Conservation (phyloP, 2,888 invertebrate genomes). For the Flexamia atlantica region DNA sequence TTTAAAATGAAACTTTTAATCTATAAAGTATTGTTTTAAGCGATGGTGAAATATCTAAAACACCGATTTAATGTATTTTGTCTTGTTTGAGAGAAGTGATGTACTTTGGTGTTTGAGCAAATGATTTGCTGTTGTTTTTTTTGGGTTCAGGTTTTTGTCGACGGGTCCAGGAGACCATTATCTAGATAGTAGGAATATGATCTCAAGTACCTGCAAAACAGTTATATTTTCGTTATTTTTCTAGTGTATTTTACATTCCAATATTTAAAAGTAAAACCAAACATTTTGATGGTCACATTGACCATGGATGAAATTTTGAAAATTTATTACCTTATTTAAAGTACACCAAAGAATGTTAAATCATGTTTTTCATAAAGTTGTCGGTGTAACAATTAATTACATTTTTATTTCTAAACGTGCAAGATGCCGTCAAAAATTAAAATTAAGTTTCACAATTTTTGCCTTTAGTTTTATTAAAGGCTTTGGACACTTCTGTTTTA, state of each 20-base stretch:
- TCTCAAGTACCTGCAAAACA: constrained; percentile 27
- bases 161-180: constrained; percentile 4
- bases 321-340: not conserved
- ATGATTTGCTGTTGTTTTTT: not conserved
- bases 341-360: not conserved
- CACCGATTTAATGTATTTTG: not conserved
- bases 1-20: not conserved
- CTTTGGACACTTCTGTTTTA: too few species aligned
- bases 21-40: not conserved
- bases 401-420: too few species aligned
- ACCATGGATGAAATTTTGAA: not conserved
- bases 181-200: constrained; percentile 30
- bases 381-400: too few species aligned
- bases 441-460: too few species aligned
- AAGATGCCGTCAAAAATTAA: too few species aligned
- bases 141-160: constrained; percentile 18
- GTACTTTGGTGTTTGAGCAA: not conserved
- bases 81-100: not conserved
- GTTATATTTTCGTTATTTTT: not conserved
- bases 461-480: too few species aligned
- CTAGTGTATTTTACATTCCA: constrained; percentile 10
- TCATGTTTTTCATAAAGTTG: not conserved
- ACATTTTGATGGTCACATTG: not conserved
- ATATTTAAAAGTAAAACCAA: not conserved
- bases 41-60: not conserved